Evolutionary conservation across 1,140 invertebrate species (phyloP), one percentile per base, ranked within the genome.

Genomic region (Chelonus insularis): DNA sequence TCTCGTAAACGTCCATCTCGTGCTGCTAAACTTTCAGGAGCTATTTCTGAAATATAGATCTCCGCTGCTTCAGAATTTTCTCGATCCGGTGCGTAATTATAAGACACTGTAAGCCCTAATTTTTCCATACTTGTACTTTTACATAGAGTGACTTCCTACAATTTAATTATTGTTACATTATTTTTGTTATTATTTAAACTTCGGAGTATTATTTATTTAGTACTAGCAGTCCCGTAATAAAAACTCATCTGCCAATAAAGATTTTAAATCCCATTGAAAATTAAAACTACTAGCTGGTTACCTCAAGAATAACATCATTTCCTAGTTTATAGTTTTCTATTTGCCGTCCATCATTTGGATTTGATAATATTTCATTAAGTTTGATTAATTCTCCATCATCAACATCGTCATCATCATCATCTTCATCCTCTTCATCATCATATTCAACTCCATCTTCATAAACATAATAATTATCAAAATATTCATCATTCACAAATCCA

Each of bases 1-100:
- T 89, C 86, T 50, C 85, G 74, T 4, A 92, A 82, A 43, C 87
- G 81, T 8, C 89, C 89, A 75, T 91, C 87, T 50, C 83, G 79
- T 7, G 85, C 86, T 5, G 90, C 89, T 34, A 91, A 78, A 74
- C 89, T 89, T 63, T 86, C 85, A 6, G 85, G 81, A 63, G 89
- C 84, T 72, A 92, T 87, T 80, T 88, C 87, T 67, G 87, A 86
- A 56, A 91, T 88, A 71, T 89, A 90, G 52, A 91, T 87, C 72
- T 90, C 83, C 2, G 74, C 75, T 56, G 59, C 29, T 36, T 81
- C 79, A 60, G 68, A 73, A 14, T 78, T 75, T 25, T 76, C 74
- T 55, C 75, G 76, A 25, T 73, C 85, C 23, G 83, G 82, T 32
- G 81, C 82, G 4, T 80, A 84, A 65, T 86, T 88, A 67, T 90